phyloP scores from a whole-genome alignment of 2,797 vertebrate genomes.

The Streptopelia turtur region DNA sequence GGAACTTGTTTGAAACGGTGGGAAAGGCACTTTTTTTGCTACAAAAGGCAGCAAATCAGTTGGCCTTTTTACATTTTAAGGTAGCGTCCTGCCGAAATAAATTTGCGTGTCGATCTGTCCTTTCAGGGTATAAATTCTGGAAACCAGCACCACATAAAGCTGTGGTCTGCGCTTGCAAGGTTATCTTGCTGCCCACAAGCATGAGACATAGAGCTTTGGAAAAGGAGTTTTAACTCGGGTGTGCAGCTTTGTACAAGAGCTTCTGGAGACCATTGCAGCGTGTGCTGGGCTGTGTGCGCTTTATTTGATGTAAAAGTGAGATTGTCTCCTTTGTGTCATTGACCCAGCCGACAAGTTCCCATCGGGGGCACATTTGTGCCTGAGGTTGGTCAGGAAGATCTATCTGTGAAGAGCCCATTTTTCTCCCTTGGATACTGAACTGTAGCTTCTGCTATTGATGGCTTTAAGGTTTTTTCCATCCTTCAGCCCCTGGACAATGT shows the following conservation, averaged over 20 bases:
- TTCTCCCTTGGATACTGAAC: not conserved
- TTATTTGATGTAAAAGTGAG: not conserved
- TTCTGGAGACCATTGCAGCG: not conserved
- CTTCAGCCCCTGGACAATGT: not conserved
- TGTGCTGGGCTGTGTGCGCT: not conserved
- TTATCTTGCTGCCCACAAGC: not conserved
- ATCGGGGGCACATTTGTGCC: not conserved
- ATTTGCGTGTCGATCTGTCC: not conserved
- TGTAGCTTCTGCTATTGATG: not conserved
- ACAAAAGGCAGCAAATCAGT: not conserved
- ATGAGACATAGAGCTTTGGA: not conserved
- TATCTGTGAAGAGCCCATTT: not conserved
- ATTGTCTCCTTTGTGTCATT: not conserved
- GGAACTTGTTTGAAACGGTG: slow-evolving; percentile 44
- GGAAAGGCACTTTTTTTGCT: not conserved
- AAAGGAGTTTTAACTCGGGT: not conserved
- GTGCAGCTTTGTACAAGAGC: not conserved
- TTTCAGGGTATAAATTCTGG: not conserved
- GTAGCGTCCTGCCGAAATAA: not conserved
- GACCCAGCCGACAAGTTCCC: not conserved
- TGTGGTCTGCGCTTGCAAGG: not conserved
- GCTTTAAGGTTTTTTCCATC: not conserved
- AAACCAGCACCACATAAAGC: fast-evolving
- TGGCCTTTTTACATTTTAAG: not conserved
- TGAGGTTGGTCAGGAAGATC: not conserved